Base-by-base conservation (phyloP, 1,140 invertebrate species). In the Ceratosolen solmsi region DNA sequence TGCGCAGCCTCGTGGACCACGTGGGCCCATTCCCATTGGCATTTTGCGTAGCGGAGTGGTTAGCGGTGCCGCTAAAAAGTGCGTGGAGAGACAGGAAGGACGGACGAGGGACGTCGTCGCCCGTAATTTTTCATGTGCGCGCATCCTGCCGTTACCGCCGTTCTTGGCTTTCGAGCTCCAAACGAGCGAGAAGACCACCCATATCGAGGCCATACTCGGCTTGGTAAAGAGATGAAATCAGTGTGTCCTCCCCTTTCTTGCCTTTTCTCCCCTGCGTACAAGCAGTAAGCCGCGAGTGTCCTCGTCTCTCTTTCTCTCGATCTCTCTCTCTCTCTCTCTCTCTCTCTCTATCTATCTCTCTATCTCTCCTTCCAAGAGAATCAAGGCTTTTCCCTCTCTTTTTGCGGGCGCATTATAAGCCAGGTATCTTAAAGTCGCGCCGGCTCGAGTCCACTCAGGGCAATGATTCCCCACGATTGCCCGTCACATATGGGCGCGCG, bases 111-210 rank as follows among this genome's bases (percentile, higher is more conserved):
- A 30, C 5, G 25, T 4, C n/a, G 51, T 17, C 9, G 51, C 15
- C 70, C 46, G 79, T 54, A 75, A 81, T 75, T 81, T 81, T 81
- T 81, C 79, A 68, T 58, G 58, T 75, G 51, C 8, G 56, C 54
- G 7, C 78, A 56, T 63, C 65, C 36, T 72, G 65, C 77, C 25
- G 56, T 13, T 9, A n/a, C 41, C n/a, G n/a, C n/a, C n/a, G n/a
- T n/a, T n/a, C n/a, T n/a, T 25, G 71, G 36, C 33, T 36, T 13
- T 49, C 51, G 74, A 41, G 7, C n/a, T 15, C 4, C 11, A 13
- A 1, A 36, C 11, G 25, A 33, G 8, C 25, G 75, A 51, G 38
- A 25, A 70, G 80, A 82, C 74, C 80, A 76, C 80, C 74, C 80
- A 77, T 82, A 82, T 60, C 51, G 73, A 76, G 63, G 72, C 63